Percentiles rank a stretch among this genome's conserved stretches.
Evolutionary conservation across 1,140 invertebrate genomes (phyloP).

Genomic region (Musca domestica): DNA sequence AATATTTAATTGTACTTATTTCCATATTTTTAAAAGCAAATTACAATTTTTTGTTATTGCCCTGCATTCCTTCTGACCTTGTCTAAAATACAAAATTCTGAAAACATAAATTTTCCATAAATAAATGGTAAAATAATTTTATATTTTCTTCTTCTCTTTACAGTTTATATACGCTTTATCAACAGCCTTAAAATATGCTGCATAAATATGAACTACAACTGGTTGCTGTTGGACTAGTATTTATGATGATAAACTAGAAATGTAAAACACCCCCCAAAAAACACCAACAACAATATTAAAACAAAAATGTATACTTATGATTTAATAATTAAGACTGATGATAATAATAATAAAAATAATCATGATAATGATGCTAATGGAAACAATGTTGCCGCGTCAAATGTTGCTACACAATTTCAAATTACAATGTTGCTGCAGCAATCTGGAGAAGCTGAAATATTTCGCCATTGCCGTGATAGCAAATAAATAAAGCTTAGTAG

Average conservation of each 20-base stretch:
- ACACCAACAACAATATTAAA: slow-evolving; percentile 4
- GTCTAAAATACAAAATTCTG: too few species aligned
- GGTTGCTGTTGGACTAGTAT: too few species aligned
- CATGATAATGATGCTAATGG: too few species aligned
- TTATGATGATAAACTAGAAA: too few species aligned
- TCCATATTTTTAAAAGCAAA: too few species aligned
- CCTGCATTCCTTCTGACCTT: too few species aligned
- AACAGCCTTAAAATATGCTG: slow-evolving; percentile 15
- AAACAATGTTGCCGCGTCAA: slow-evolving; percentile 11
- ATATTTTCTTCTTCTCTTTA: too few species aligned
- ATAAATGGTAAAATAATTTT: too few species aligned
- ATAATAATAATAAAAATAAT: not conserved
- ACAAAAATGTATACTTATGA: slow-evolving; percentile 17
- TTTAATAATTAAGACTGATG: slow-evolving; percentile 9
- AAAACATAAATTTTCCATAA: too few species aligned
- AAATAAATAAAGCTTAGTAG: not conserved
- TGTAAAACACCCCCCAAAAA: not conserved
- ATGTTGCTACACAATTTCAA: slow-evolving; percentile 11
- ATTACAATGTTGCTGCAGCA: slow-evolving; percentile 7
- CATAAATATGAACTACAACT: not conserved
- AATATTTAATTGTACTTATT: too few species aligned
- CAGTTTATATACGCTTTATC: too few species aligned
- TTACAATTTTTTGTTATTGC: too few species aligned
- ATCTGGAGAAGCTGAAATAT: not conserved
- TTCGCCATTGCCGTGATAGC: not conserved